Conservation (phyloP, 2,113 vertebrate genomes). For the Albula glossodonta region DNA sequence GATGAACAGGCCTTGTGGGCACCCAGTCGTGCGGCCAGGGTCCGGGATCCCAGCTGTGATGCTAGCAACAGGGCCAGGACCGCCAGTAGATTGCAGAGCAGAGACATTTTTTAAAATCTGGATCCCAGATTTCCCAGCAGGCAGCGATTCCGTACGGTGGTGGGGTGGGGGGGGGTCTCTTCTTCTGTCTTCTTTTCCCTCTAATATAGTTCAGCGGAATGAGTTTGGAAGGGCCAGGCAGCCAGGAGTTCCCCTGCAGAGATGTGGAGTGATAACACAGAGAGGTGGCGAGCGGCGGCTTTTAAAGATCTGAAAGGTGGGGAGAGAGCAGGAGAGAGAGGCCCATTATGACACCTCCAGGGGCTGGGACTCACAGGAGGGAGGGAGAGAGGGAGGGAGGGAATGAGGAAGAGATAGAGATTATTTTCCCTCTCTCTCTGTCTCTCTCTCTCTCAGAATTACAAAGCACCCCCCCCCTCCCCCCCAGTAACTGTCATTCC, state of each 20-base stretch:
- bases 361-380: slow-evolving; percentile 69
- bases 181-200: slow-evolving; percentile 12
- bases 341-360: slow-evolving; percentile 71
- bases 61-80: slow-evolving; percentile 17
- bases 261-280: slow-evolving; percentile 14
- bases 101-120: slow-evolving; percentile 1
- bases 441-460: slow-evolving; percentile 62
- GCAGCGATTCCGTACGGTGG: neutral
- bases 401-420: slow-evolving; percentile 57
- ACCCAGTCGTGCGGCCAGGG: slow-evolving; percentile 51
- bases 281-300: slow-evolving; percentile 22
- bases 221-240: slow-evolving; percentile 18
- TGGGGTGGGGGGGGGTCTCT: neutral
- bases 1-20: slow-evolving; percentile 65
- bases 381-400: slow-evolving; percentile 26
- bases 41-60: neutral
- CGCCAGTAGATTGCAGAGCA: neutral
- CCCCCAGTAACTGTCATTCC: slow-evolving; percentile 49
- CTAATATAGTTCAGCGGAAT: slow-evolving; percentile 34
- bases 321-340: slow-evolving; percentile 27
- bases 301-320: slow-evolving; percentile 34
- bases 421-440: slow-evolving; percentile 62
- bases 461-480: slow-evolving; percentile 58
- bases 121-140: slow-evolving; percentile 33
- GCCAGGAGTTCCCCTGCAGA: slow-evolving; percentile 17